Percentiles rank a stretch among this genome's conserved stretches.
Evolutionary conservation across 2,888 invertebrate genomes (phyloP).

Genomic region (Lasioglossum calceatum): DNA sequence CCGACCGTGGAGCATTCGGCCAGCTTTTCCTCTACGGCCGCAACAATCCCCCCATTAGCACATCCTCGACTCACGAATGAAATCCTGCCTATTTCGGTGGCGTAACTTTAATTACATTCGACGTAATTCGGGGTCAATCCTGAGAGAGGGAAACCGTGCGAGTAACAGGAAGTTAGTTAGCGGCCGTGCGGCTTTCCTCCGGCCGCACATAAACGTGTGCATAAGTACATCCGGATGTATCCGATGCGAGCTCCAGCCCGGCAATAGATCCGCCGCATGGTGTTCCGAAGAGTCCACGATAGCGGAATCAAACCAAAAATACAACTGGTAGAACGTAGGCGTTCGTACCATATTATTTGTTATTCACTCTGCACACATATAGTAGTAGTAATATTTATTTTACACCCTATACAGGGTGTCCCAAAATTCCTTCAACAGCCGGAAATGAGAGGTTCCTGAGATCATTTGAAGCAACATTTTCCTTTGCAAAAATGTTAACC

Average conservation of each 20-base stretch:
- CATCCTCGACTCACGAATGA: slow-evolving; percentile 13
- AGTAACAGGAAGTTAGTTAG: slow-evolving; percentile 59
- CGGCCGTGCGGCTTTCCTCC: slow-evolving; percentile 53
- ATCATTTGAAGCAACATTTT: no score
- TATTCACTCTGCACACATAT: no score
- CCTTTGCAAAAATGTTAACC: no score
- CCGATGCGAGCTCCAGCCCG: slow-evolving; percentile 33
- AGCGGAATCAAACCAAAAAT: background rate
- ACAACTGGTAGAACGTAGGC: background rate
- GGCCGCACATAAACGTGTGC: slow-evolving; percentile 50
- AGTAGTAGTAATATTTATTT: no score
- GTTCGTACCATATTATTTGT: background rate
- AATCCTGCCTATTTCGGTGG: slow-evolving; percentile 21
- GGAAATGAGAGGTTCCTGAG: no score
- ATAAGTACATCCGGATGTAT: slow-evolving; percentile 60
- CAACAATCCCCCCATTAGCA: slow-evolving; percentile 1
- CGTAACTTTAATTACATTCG: slow-evolving; percentile 25
- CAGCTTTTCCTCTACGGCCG: background rate
- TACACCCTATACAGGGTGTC: no score
- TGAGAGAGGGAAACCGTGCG: slow-evolving; percentile 46
- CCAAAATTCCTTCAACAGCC: no score
- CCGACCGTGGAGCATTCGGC: background rate
- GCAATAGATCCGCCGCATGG: slow-evolving; percentile 36
- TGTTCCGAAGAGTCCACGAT: background rate
- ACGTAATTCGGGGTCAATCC: slow-evolving; percentile 33